Evolutionary conservation across 2,797 vertebrate genomes (phyloP).

Genomic region (Protosalanx chinensis): DNA sequence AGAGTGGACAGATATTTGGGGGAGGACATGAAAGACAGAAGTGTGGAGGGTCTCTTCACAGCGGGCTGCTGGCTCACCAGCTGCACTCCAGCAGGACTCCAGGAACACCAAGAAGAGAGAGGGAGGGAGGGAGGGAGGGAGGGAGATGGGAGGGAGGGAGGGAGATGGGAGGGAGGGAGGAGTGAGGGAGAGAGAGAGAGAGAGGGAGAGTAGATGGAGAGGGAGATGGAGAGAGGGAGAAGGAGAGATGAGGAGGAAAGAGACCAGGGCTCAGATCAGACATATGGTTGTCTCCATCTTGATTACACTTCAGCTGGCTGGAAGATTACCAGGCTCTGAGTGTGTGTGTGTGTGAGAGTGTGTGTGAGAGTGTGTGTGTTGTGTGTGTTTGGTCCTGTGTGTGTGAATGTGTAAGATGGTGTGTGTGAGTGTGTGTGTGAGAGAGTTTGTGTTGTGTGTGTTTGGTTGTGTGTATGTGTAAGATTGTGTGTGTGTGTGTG

Average conservation of each 20-base stretch:
- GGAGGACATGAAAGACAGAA: constrained; percentile 30
- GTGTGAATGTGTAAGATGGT: constrained; percentile 24
- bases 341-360: constrained; percentile 26
- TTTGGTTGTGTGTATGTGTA: constrained; percentile 41
- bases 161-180: constrained; percentile 43
- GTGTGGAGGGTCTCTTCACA: constrained; percentile 16
- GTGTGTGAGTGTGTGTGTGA: constrained; percentile 32
- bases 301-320: constrained; percentile 74
- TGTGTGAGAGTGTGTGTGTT: constrained; percentile 33
- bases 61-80: constrained; percentile 14
- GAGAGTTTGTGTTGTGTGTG: constrained; percentile 1
- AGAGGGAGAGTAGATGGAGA: not conserved
- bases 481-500: constrained; percentile 63
- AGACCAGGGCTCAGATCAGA: constrained; percentile 68
- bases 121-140: not conserved
- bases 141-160: not conserved
- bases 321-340: constrained; percentile 68
- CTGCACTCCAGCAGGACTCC: constrained; percentile 12
- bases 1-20: constrained; percentile 9
- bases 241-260: constrained; percentile 21
- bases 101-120: not conserved
- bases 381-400: constrained; percentile 3
- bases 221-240: not conserved
- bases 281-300: constrained; percentile 73
- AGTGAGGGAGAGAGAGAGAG: not conserved